These are phyloP conservation scores for Spermophilus dauricus DNA, from an alignment of 2,113 vertebrate species.

Conservation along the genomic window DNA sequence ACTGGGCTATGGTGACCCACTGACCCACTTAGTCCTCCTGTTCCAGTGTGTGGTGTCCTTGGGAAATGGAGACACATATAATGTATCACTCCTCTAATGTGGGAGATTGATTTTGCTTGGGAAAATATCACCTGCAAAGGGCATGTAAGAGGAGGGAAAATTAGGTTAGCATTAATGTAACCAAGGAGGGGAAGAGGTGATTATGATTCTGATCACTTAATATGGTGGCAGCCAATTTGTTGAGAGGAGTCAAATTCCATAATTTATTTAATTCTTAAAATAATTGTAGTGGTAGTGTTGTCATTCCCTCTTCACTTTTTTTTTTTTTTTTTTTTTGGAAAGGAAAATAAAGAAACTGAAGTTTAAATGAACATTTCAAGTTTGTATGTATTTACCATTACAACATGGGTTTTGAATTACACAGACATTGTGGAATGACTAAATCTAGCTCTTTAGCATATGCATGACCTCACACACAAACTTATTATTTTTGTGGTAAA, in stretches of 20 bases:
- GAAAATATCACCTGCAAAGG: not conserved
- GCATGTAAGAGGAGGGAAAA: not conserved
- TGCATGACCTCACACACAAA: not conserved
- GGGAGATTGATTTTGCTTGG: not conserved
- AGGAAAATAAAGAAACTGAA: constrained; percentile 17
- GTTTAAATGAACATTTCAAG: not conserved
- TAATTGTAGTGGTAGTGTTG: not conserved
- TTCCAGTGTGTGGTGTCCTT: not conserved
- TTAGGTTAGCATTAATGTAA: not conserved
- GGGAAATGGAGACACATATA: not conserved
- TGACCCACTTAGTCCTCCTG: not conserved
- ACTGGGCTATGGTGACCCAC: not conserved
- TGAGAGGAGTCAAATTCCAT: not conserved
- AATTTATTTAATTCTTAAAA: not conserved
- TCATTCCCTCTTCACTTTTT: not conserved
- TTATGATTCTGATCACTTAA: not conserved
- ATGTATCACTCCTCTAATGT: not conserved
- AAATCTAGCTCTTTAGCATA: not conserved
- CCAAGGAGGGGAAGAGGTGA: not conserved
- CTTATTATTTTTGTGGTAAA: not conserved
- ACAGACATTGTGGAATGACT: not conserved
- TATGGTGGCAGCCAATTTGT: not conserved
- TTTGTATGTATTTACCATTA: not conserved
- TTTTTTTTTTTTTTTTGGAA: not conserved
- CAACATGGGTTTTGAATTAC: not conserved